Base-by-base conservation (phyloP, 2,888 invertebrate species). In the Sphecodes monilicornis region DNA sequence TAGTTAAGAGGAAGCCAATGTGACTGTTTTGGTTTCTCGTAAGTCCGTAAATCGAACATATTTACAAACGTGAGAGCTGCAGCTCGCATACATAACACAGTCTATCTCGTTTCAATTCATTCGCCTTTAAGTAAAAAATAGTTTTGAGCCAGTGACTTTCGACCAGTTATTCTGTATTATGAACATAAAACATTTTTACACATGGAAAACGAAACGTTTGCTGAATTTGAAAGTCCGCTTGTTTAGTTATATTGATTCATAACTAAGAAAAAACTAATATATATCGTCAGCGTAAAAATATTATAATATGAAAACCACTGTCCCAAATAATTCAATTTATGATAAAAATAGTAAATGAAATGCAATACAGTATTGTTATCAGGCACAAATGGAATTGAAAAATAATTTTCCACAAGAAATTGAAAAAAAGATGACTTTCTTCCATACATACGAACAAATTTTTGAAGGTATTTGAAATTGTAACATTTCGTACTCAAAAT, bases 301-400 rank as follows among this genome's bases (percentile, higher is more conserved):
- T 8, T 22, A 64, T n/a, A 66, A 66, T 50, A 71, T 60, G 57
- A 66, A 82, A 74, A 77, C 64, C 69, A 82, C 71, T 77, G 82
- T 85, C 82, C 86, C 72, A 78, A 77, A 68, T 64, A 64, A 80
- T 78, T 78, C 72, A 85, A 88, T 85, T 83, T 32, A 18, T 64
- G 3, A 64, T 64, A 78, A 79, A 84, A 85, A 86, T 85, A 82
- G 76, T 75, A 85, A 86, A 84, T 79, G 73, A 90, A 88, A 90
- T 90, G 82, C 88, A 85, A 82, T 76, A 39, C 80, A 81, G n/a
- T 68, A 68, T 83, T 86, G 82, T 82, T 57, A 83, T 80, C 88
- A 90, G 91, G 91, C 91, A 91, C 91, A 86, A 89, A 88, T 91
- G 89, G 88, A 90, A 88, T 86, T 39, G 78, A 76, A 79, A 76